These are phyloP conservation scores for Uloborus plumipes DNA, from an alignment of 2,888 invertebrate genomes.

Conservation along the genomic window DNA sequence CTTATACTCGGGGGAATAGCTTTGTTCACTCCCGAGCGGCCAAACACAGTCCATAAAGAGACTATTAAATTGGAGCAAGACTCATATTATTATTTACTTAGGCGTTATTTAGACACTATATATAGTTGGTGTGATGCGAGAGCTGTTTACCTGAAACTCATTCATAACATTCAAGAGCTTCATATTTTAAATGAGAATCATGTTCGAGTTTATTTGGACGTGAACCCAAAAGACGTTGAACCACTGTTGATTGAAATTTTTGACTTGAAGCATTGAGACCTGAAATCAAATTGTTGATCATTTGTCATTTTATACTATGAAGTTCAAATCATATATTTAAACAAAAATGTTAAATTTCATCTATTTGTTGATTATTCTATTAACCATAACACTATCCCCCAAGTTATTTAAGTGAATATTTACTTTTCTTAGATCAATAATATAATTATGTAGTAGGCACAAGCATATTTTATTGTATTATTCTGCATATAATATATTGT, in stretches of 20 bases:
- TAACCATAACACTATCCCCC: no score
- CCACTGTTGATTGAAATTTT: slow-evolving; percentile 95
- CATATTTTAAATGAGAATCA: slow-evolving; percentile 90
- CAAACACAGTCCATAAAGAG: slow-evolving; percentile 84
- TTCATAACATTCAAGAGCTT: slow-evolving; percentile 91
- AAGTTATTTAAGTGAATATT: no score
- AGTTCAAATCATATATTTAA: no score
- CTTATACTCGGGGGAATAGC: slow-evolving; percentile 91
- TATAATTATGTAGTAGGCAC: no score
- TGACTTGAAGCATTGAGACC: slow-evolving; percentile 80
- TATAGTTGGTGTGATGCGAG: slow-evolving; percentile 64
- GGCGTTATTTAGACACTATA: slow-evolving; percentile 65
- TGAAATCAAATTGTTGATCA: neutral
- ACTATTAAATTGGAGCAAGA: slow-evolving; percentile 70
- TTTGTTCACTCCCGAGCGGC: slow-evolving; percentile 87
- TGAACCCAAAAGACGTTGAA: slow-evolving; percentile 91
- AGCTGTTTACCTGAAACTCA: slow-evolving; percentile 80
- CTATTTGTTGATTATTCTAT: no score
- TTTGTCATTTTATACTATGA: no score
- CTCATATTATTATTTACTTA: slow-evolving; percentile 65
- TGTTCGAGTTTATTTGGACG: slow-evolving; percentile 91
- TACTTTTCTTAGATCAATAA: no score
- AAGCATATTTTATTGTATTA: no score
- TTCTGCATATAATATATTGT: no score
- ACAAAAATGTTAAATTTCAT: no score